phyloP scores from a whole-genome alignment of 2,888 invertebrate species.

The Athalia rosae region DNA sequence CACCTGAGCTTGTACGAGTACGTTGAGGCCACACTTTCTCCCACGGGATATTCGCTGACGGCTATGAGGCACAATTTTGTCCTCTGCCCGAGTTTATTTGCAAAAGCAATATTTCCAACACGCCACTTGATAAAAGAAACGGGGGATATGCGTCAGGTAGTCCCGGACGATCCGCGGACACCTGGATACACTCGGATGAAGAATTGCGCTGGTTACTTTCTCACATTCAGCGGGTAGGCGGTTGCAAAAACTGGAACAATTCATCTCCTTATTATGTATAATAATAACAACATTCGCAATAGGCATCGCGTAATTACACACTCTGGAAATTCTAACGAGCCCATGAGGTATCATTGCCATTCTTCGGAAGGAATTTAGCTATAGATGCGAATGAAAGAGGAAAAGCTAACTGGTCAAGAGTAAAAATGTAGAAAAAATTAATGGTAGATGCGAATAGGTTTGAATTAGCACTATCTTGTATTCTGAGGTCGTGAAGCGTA shows the following conservation, averaged over 20 bases:
- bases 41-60: constrained; percentile 5
- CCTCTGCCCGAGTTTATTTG: constrained; percentile 20
- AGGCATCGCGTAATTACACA: not conserved
- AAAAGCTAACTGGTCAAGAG: not conserved
- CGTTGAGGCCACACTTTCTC: constrained; percentile 2
- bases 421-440: not conserved
- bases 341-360: not conserved
- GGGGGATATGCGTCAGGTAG: not conserved
- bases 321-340: not conserved
- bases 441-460: constrained; percentile 3
- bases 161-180: too few species aligned
- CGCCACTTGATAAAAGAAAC: constrained; percentile 24
- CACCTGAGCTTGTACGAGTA: constrained; percentile 14
- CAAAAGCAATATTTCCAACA: constrained; percentile 21
- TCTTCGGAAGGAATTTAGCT: not conserved
- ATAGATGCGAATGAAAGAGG: not conserved
- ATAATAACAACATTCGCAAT: not conserved
- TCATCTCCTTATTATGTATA: not conserved
- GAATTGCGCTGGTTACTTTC: too few species aligned
- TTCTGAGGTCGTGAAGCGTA: not conserved
- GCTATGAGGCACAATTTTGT: constrained; percentile 11
- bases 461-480: constrained; percentile 6
- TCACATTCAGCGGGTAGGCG: too few species aligned
- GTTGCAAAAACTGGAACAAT: too few species aligned
- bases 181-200: too few species aligned